phyloP scores from a whole-genome alignment of 2,113 vertebrate genomes.

The Cheirogaleus medius region DNA sequence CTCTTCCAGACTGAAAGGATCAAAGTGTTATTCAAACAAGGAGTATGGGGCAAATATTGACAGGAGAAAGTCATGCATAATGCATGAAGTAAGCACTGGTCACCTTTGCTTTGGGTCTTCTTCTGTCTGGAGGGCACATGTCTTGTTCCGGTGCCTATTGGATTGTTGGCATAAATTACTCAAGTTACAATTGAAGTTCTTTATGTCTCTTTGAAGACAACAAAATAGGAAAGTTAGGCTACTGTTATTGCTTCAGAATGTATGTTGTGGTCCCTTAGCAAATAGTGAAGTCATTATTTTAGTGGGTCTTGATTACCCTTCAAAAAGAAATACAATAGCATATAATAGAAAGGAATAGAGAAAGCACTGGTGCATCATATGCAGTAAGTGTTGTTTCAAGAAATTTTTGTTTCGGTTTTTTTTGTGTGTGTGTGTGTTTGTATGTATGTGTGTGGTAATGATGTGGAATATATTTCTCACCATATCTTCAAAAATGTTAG shows the following conservation, averaged over 20 bases:
- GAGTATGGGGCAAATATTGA: background rate
- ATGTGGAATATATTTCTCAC: background rate
- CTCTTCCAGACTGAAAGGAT: background rate
- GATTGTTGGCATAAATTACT: background rate
- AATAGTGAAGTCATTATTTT: background rate
- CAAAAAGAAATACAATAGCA: background rate
- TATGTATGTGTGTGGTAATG: background rate
- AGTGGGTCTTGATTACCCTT: background rate
- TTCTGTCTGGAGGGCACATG: background rate
- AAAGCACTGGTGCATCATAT: background rate
- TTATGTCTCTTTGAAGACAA: background rate
- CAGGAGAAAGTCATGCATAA: background rate
- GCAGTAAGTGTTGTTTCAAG: background rate
- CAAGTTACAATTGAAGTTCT: background rate
- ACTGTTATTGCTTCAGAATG: background rate
- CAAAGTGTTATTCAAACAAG: background rate
- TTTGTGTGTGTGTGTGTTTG: too few relatives aligned
- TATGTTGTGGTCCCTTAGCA: background rate
- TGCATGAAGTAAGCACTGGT: background rate
- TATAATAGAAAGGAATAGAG: background rate
- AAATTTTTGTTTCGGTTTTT: background rate
- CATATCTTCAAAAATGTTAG: background rate
- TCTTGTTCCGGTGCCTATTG: background rate
- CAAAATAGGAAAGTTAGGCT: background rate
- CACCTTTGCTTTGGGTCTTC: background rate